These are phyloP conservation scores for Odontophorus gujanensis DNA, from an alignment of 2,113 vertebrate species.

Conservation along the genomic window DNA sequence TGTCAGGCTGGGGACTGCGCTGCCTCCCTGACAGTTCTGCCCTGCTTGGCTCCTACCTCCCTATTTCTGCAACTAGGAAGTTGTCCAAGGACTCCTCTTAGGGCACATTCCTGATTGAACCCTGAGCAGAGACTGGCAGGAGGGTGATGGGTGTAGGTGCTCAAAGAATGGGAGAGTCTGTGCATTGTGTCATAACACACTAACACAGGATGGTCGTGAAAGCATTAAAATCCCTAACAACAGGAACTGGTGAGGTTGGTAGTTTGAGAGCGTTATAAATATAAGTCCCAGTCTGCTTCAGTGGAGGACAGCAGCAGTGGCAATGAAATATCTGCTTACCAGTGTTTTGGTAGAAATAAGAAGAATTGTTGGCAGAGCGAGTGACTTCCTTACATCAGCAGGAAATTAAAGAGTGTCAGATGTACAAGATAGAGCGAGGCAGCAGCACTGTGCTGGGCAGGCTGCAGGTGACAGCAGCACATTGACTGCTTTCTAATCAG, in stretches of 20 bases:
- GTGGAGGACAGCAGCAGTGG: not conserved
- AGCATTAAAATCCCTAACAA: not conserved
- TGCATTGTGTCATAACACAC: not conserved
- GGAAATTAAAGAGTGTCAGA: constrained; percentile 58
- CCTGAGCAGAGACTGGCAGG: not conserved
- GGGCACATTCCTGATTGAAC: not conserved
- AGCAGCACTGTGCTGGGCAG: constrained; percentile 1
- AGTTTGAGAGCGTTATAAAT: not conserved
- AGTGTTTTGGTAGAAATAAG: constrained; percentile 26
- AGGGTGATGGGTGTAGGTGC: not conserved
- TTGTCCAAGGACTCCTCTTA: not conserved
- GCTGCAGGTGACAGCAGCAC: not conserved
- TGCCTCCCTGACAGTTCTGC: not conserved
- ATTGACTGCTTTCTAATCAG: not conserved
- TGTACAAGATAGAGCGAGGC: not conserved
- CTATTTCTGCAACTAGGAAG: not conserved
- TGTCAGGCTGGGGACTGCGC: not conserved
- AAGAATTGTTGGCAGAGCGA: constrained; percentile 41
- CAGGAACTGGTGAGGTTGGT: not conserved
- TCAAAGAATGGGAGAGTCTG: not conserved
- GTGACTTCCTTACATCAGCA: constrained; percentile 52
- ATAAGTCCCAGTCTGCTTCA: not conserved
- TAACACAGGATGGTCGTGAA: not conserved
- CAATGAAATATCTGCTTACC: constrained; percentile 32
- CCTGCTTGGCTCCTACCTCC: not conserved